These are phyloP conservation scores for Piliocolobus tephrosceles DNA, from an alignment of 2,113 vertebrate species.

Conservation along the genomic window DNA sequence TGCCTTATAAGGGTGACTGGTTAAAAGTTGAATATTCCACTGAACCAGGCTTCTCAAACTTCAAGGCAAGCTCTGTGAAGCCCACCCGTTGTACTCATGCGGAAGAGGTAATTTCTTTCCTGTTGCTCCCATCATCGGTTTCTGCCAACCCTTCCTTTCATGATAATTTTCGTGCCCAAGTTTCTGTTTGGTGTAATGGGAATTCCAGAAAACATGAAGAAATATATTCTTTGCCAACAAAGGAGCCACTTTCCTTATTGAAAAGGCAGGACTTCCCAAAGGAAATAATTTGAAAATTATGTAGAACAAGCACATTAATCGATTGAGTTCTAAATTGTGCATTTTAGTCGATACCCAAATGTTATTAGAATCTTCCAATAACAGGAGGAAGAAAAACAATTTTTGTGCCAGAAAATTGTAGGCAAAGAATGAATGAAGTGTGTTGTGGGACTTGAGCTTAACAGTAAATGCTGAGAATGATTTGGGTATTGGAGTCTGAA, in stretches of 20 bases:
- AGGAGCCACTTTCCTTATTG: not conserved
- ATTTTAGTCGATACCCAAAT: not conserved
- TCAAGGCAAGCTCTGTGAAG: slow-evolving; percentile 86
- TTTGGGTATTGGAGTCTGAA: not conserved
- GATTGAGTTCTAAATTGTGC: not conserved
- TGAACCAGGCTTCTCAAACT: slow-evolving; percentile 81
- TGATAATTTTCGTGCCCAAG: not conserved
- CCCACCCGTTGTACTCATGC: slow-evolving; percentile 89
- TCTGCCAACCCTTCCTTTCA: not conserved
- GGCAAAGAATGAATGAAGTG: not conserved
- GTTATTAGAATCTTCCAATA: not conserved
- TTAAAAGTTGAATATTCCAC: slow-evolving; percentile 90
- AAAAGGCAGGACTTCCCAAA: not conserved
- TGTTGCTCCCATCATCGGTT: not conserved
- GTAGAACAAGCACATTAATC: not conserved
- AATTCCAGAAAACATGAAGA: not conserved
- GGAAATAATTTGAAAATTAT: not conserved
- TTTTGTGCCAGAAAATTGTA: not conserved
- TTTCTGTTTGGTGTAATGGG: not conserved
- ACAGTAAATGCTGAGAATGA: not conserved
- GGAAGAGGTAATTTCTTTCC: slow-evolving; percentile 82
- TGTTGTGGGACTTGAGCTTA: not conserved
- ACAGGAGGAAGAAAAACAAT: not conserved
- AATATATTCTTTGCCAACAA: not conserved
- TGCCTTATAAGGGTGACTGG: slow-evolving; percentile 92